These are phyloP conservation scores for Allobates femoralis DNA, from an alignment of 2,797 vertebrate species.

Conservation along the genomic window DNA sequence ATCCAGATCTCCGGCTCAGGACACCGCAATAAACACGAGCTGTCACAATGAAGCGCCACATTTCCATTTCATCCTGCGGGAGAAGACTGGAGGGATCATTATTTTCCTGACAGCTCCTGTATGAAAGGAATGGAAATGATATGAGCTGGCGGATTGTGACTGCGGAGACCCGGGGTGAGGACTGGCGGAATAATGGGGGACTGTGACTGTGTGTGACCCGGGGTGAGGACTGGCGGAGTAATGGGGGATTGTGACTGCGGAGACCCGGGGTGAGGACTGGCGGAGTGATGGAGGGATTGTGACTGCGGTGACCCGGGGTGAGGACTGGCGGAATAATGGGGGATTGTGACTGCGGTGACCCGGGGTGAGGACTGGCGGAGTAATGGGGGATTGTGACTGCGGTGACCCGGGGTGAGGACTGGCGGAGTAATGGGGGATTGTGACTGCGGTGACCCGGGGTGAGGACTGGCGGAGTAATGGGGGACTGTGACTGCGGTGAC, in stretches of 20 bases:
- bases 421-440: too few relatives aligned
- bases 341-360: too few relatives aligned
- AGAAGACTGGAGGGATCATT: constrained; percentile 27
- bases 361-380: neutral
- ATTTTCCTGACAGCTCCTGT: constrained; percentile 9
- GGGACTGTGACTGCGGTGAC: too few relatives aligned
- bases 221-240: neutral
- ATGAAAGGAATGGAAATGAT: neutral
- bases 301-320: neutral
- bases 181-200: too few relatives aligned
- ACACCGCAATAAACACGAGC: constrained; percentile 20
- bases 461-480: too few relatives aligned
- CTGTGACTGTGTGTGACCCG: too few relatives aligned
- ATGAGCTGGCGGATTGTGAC: neutral
- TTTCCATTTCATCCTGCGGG: constrained; percentile 24
- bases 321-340: too few relatives aligned
- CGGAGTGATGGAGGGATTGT: neutral
- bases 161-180: neutral
- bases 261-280: neutral
- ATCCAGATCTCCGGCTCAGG: neutral
- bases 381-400: too few relatives aligned
- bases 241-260: too few relatives aligned
- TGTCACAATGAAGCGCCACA: constrained; percentile 23
- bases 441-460: too few relatives aligned
- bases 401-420: neutral